Percentiles rank a stretch among this genome's conserved stretches.
phyloP scores from a whole-genome alignment of 1,140 invertebrate species.

The Sminthurinus signatus region DNA sequence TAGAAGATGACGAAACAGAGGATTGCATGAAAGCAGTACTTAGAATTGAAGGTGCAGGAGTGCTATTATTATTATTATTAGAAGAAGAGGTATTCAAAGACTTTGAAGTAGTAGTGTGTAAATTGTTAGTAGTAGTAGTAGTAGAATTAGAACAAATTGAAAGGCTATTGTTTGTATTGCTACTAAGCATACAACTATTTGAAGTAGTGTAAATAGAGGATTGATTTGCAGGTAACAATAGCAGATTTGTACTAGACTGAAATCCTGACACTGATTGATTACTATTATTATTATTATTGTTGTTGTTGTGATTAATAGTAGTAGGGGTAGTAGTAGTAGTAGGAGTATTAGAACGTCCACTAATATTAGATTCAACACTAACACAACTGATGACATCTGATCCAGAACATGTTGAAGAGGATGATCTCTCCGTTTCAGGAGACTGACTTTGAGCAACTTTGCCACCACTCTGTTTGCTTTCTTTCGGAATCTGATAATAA shows the following conservation, averaged over 20 bases:
- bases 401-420: slow-evolving; percentile 4
- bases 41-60: too few relatives aligned
- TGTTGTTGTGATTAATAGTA: too few relatives aligned
- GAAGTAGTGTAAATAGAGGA: too few relatives aligned
- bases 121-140: background rate
- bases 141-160: too few relatives aligned
- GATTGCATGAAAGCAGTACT: too few relatives aligned
- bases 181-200: too few relatives aligned
- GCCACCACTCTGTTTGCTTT: slow-evolving; percentile 12
- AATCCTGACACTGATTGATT: too few relatives aligned
- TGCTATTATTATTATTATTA: background rate
- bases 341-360: background rate
- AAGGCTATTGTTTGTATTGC: too few relatives aligned
- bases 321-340: background rate
- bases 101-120: background rate
- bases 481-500: slow-evolving; percentile 23
- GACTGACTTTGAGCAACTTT: slow-evolving; percentile 16
- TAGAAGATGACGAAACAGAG: slow-evolving; percentile 1
- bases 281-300: too few relatives aligned
- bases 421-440: slow-evolving; percentile 15
- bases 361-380: background rate
- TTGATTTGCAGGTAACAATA: too few relatives aligned
- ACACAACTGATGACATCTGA: background rate
- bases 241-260: too few relatives aligned
- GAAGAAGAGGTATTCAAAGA: background rate